Base-by-base conservation (phyloP, 2,113 vertebrate species). In the Rhabdornis inornatus region DNA sequence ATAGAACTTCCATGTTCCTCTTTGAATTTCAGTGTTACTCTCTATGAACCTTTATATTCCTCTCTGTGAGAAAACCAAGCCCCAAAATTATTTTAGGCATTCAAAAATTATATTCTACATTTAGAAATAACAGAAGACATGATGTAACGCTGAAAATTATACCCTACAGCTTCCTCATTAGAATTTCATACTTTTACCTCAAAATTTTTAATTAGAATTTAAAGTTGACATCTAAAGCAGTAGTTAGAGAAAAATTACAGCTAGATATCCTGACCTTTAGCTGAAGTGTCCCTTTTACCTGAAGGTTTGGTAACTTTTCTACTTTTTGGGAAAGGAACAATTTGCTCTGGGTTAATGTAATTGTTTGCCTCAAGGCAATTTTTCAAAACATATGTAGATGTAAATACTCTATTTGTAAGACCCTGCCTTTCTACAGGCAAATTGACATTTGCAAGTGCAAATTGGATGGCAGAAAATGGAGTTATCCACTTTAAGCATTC, bases 191-290 rank as follows among this genome's bases (percentile, higher is more conserved):
- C 52, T 77, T 89, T 83, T 94, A 90, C 66, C 47, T 87, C 76
- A 57, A 52, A 52, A 61, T 80, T 79, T 94, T 95, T 94, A 95
- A 95, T 93, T 96, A 82, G 69, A 96, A 96, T 89, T 87, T 83
- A 91, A 95, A 90, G 57, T 50, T 80, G 47, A 92, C 31, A 70
- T 91, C 68, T 94, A 77, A 93, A 95, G 65, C n/a, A 92, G 49
- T 77, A 77, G 84, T 80, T 89, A 91, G 81, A 83, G 52, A 56
- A 74, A 92, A 90, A 91, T 88, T 94, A 75, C 42, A 90, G 37
- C 50, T 92, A 90, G 45, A 72, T 96, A 96, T 94, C 55, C 85
- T 90, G 92, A 81, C 83, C 88, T 96, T 94, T 96, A 79, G 21
- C 50, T 76, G 53, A 94, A 90, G 50, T 91, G 45, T 64, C 69